Evolutionary conservation across 2,888 invertebrate genomes (phyloP).

Genomic region (Iphiclides podalirius): DNA sequence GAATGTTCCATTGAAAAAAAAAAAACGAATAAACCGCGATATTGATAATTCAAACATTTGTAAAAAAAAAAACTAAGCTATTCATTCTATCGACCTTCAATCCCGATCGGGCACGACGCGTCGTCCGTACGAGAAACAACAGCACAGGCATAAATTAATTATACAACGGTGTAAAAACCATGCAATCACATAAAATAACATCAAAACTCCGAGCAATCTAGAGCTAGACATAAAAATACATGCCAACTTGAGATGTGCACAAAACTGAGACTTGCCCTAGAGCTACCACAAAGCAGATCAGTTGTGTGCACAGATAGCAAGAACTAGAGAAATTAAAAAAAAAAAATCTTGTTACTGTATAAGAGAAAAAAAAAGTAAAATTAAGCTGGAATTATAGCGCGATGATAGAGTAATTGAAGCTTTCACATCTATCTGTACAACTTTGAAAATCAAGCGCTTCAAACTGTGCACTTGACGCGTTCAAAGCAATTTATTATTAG

Average conservation of each 20-base stretch:
- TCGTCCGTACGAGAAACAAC: conserved; percentile 22
- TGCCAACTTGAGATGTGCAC: conserved; percentile 52
- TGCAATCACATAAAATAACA: conserved; percentile 59
- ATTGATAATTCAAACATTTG: too few species aligned
- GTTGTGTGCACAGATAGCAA: conserved; percentile 23
- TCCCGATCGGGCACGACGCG: background rate
- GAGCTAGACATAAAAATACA: conserved; percentile 60
- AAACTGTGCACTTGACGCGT: conserved; percentile 49
- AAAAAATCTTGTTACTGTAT: conserved; percentile 59
- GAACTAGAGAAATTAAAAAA: conserved; percentile 29
- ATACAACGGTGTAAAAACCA: conserved; percentile 54
- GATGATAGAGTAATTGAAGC: conserved; percentile 56
- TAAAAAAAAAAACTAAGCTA: too few species aligned
- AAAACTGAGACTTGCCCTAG: conserved; percentile 32
- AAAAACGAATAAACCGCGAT: too few species aligned
- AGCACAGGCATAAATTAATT: conserved; percentile 58
- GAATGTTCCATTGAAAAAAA: too few species aligned
- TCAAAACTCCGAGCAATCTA: conserved; percentile 63
- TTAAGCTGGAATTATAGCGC: conserved; percentile 66
- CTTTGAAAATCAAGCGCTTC: conserved; percentile 60
- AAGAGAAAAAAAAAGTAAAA: conserved; percentile 50
- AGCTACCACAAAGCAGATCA: background rate
- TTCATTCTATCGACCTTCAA: too few species aligned
- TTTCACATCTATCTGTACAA: conserved; percentile 71
- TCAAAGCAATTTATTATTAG: conserved; percentile 54